Base-by-base conservation (phyloP, 2,888 invertebrate species). In the Eucera pruinosa region DNA sequence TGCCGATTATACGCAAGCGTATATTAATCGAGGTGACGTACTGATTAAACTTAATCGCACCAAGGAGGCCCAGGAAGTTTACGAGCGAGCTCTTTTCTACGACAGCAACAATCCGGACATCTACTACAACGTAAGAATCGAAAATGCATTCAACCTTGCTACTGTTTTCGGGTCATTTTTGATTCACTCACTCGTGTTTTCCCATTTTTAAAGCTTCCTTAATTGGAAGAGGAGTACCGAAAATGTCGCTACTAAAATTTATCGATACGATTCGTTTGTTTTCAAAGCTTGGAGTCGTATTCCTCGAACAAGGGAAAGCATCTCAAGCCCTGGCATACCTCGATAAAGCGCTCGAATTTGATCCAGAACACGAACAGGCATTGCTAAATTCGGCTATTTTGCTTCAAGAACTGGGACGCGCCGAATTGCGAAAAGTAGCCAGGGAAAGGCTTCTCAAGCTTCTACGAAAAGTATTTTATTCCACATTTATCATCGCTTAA, bases 1-100 rank as follows among this genome's bases (percentile, higher is more conserved):
- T 83, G 96, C 98, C 0, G 98, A 99, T 93, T 98, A 98, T 92
- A 96, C 97, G 0, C 97, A 98, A 92, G 99, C 98, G 9, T 99
- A 99, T 91, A 99, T 99, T 85, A 99, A 99, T 93, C 95, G 98
- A 69, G 99, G 98, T 0, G 98, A 99, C 93, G 97, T 99, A 90
- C 94, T 98, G 83, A 97, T 99, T 92, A 98, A 98, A 93, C 93
- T 98, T 88, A 98, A 98, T 93, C 96, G 98, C 86, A 97, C 98
- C 0, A 96, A 96, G 87, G 98, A 99, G 92, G 98, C 98, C 0
- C 97, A 98, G 91, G 97, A 97, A 90, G 98, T 98, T 43, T 99
- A 99, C 91, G 97, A 98, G 91, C 95, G 97, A 87, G 99, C 98
- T 2, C 93, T 99, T 61, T 94, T 97, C 82, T 98, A 98, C 93